A percentile compares a stretch with the other conserved stretches of the same genome.
Evolutionary conservation across 1,140 invertebrate species (phyloP).

Genomic region (Diuraphis noxia): DNA sequence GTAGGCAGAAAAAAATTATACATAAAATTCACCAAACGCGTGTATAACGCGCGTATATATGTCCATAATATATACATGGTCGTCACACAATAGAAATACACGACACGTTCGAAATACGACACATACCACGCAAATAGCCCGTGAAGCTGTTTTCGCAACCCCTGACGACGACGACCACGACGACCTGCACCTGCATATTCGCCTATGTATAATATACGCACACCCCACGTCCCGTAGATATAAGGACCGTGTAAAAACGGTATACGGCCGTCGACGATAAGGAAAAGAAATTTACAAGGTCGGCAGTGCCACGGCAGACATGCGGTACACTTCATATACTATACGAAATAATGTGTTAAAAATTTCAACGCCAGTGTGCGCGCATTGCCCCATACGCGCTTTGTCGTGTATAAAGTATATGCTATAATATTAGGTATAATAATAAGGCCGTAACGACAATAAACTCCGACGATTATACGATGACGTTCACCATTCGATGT

Average conservation of each 20-base stretch:
- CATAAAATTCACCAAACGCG: conserved; percentile 15
- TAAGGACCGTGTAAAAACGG: background rate
- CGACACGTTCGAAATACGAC: conserved; percentile 23
- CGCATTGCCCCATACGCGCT: background rate
- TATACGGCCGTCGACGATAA: background rate
- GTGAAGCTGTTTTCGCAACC: conserved; percentile 52
- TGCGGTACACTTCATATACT: background rate
- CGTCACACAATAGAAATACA: conserved; percentile 25
- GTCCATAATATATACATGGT: background rate
- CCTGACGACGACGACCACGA: conserved; percentile 10
- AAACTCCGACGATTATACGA: background rate
- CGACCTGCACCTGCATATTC: background rate
- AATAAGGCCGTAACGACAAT: background rate
- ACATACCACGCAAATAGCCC: conserved; percentile 42
- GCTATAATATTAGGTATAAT: background rate
- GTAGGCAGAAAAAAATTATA: background rate
- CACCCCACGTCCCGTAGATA: background rate
- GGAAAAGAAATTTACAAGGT: background rate
- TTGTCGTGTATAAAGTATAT: background rate
- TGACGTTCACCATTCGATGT: background rate
- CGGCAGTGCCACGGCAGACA: background rate
- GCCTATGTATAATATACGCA: background rate
- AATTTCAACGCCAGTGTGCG: background rate
- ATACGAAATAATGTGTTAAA: background rate
- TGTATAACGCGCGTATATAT: background rate